Evolutionary conservation across 2,797 vertebrate genomes (phyloP), one percentile per base, ranked within the genome.

Genomic region (Falco columbarius): DNA sequence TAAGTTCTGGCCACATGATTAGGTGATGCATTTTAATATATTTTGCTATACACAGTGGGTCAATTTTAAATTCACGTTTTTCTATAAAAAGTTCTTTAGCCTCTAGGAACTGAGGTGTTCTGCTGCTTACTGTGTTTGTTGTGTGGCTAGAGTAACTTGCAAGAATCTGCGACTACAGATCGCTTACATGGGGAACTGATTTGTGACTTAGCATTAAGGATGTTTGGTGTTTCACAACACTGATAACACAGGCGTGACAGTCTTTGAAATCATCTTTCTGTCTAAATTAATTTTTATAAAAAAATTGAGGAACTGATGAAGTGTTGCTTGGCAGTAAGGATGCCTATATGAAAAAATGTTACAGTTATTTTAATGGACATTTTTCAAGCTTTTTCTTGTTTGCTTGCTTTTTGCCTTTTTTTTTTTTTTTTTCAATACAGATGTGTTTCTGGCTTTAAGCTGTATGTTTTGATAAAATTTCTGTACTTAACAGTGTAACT

Each of bases 381-480:
- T 42, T 85, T 29, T 3, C n/a, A 66, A 61, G 29, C 19, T 72
- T 76, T 77, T 86, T 15, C 22, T 58, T 84, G 12, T 59, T 73
- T 81, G 5, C 14, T 47, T 94, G 38, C 4, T 44, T 29, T 81
- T 81, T 68, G 7, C 5, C 89, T 24, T 36, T 49, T 54, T 29
- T 26, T 90, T 24, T 49, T 54, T 29, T 26, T 40, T 94, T 62
- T 79, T 2, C 1, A 65, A 23, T 75, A 22, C 17, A 30, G 23
- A 21, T 75, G 14, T 47, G 9, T 61, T 89, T 58, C 36, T 86
- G 74, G 10, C 52, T 74, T 90, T 90, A 72, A 93, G 75, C 73
- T 96, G 40, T 77, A 65, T 93, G 49, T 85, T 76, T 93, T 91
- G 91, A 70, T 87, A 58, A 84, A 93, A 93, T 93, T 87, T 54